Percentiles rank a stretch among this genome's conserved stretches.
Conservation (phyloP, 2,797 vertebrate species). For the Hybognathus amarus region DNA sequence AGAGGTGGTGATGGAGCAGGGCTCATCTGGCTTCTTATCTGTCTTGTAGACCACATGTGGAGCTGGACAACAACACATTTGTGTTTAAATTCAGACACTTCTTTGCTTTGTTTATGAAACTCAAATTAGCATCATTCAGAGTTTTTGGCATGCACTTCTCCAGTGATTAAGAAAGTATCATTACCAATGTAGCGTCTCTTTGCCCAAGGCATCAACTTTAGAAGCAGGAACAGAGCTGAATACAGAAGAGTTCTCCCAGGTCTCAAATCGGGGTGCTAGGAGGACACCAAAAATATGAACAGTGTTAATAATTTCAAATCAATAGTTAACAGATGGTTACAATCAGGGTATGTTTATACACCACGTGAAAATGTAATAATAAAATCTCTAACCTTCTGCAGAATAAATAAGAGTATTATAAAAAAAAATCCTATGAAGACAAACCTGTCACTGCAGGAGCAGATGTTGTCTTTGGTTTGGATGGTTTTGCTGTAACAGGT, state of each 20-base stretch:
- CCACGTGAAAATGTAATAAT: not conserved
- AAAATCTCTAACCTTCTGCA: not conserved
- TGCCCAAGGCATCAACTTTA: conserved; percentile 87
- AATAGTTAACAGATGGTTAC: not conserved
- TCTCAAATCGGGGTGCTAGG: conserved; percentile 68
- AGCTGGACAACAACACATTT: conserved; percentile 69
- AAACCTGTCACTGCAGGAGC: conserved; percentile 46
- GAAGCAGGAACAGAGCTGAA: conserved; percentile 87
- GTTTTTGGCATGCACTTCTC: not conserved
- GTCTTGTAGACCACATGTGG: conserved; percentile 90
- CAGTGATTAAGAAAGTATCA: conserved; percentile 37
- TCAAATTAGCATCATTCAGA: not conserved
- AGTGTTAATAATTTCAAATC: not conserved
- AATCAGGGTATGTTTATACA: not conserved
- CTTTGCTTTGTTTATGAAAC: not conserved
- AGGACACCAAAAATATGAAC: not conserved
- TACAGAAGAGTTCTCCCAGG: conserved; percentile 84
- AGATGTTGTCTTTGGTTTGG: conserved; percentile 60
- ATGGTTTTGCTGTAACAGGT: conserved; percentile 66
- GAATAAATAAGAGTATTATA: not conserved
- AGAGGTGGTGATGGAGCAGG: conserved; percentile 93
- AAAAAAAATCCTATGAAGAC: not conserved
- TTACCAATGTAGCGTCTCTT: conserved; percentile 88
- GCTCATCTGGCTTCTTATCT: conserved; percentile 84
- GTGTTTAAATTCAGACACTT: conserved; percentile 16